Evolutionary conservation across 2,888 invertebrate genomes (phyloP).

Genomic region (Marasmarcha lunaedactyla): DNA sequence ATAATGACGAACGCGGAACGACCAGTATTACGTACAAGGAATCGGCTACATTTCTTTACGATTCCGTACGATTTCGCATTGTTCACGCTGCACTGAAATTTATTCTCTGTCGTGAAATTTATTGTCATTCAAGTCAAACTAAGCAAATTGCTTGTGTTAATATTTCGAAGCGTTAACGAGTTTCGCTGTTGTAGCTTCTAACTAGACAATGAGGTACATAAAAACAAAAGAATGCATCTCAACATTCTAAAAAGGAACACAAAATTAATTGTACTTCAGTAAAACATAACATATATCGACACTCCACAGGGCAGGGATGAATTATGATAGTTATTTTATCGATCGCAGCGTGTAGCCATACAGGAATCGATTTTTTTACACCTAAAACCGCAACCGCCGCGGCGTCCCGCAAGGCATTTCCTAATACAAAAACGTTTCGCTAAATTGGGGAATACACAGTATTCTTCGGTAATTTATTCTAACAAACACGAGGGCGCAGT

Average conservation of each 20-base stretch:
- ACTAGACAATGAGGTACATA: slow-evolving; percentile 11
- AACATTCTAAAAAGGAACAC: slow-evolving; percentile 42
- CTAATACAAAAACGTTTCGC: slow-evolving; percentile 17
- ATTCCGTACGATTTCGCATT: too few relatives aligned
- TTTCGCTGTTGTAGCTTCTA: too few relatives aligned
- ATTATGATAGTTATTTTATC: slow-evolving; percentile 57
- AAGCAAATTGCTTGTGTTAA: too few relatives aligned
- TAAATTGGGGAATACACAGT: too few relatives aligned
- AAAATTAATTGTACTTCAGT: slow-evolving; percentile 58
- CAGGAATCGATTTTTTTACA: slow-evolving; percentile 70
- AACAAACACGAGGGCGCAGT: too few relatives aligned
- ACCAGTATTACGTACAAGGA: slow-evolving; percentile 10
- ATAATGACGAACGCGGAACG: neutral
- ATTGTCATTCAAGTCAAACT: too few relatives aligned
- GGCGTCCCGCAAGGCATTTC: slow-evolving; percentile 59
- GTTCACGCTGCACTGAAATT: too few relatives aligned
- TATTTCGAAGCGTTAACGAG: too few relatives aligned
- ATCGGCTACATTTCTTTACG: too few relatives aligned
- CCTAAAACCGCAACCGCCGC: slow-evolving; percentile 61
- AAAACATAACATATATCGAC: slow-evolving; percentile 50
- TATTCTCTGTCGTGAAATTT: too few relatives aligned
- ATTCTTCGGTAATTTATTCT: too few relatives aligned
- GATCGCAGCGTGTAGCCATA: slow-evolving; percentile 67
- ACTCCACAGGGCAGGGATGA: slow-evolving; percentile 49
- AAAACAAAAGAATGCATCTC: slow-evolving; percentile 24